These are phyloP conservation scores for Zaprionus tsacasi DNA, from an alignment of 1,140 invertebrate species.

Conservation along the genomic window DNA sequence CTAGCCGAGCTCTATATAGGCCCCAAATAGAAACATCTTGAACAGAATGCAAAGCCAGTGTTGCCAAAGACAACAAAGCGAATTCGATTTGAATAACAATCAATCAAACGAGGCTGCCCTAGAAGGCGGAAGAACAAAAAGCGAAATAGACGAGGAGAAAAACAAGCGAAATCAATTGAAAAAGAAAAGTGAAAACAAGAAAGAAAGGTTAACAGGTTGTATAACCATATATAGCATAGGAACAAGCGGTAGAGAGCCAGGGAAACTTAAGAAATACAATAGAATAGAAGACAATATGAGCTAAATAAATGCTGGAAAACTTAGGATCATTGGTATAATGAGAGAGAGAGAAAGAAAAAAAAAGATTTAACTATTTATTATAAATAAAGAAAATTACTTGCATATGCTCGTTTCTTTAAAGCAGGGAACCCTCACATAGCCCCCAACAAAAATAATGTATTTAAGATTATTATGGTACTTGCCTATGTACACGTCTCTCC, in stretches of 20 bases:
- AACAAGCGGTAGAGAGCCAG: too few relatives aligned
- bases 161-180: constrained; percentile 19
- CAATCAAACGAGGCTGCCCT: background rate
- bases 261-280: too few relatives aligned
- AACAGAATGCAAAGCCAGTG: constrained; percentile 17
- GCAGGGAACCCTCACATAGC: background rate
- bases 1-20: background rate
- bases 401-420: background rate
- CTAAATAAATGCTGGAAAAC: too few relatives aligned
- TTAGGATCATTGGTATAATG: too few relatives aligned
- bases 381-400: background rate
- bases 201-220: background rate
- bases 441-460: background rate
- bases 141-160: background rate
- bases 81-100: constrained; percentile 42
- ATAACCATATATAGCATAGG: too few relatives aligned
- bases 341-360: too few relatives aligned
- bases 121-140: background rate
- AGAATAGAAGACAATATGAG: too few relatives aligned
- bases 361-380: too few relatives aligned
- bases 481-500: background rate
- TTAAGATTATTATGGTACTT: background rate
- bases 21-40: constrained; percentile 22
- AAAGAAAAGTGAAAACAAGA: background rate
- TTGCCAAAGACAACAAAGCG: constrained; percentile 23